Percentiles rank a stretch among this genome's conserved stretches.
Evolutionary conservation across 30 jellyfish, hydroid and myxozoan species (phyloP).

Genomic region (Cassiopea xamachana): DNA sequence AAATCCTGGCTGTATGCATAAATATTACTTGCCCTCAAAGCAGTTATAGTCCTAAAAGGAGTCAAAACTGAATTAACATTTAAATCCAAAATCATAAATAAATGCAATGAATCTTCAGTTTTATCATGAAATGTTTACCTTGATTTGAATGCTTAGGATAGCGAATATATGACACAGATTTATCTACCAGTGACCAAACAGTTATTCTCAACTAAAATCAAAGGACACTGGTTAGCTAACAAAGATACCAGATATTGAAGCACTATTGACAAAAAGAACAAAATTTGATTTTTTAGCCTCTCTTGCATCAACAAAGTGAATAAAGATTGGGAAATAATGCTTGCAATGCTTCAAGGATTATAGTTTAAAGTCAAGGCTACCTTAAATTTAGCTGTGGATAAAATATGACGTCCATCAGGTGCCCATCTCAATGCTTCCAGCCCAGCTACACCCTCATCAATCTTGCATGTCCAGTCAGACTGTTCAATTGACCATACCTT

Average conservation of each 20-base stretch:
- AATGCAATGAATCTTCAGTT: background rate
- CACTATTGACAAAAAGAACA: no score
- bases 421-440: slow-evolving; percentile 86
- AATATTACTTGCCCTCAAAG: no score
- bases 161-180: slow-evolving; percentile 90
- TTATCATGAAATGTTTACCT: slow-evolving; percentile 51
- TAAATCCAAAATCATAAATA: no score
- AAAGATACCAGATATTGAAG: background rate
- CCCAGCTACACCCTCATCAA: slow-evolving; percentile 97
- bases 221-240: background rate
- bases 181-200: slow-evolving; percentile 93
- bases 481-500: slow-evolving; percentile 96
- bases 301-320: no score
- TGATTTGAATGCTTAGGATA: slow-evolving; percentile 90
- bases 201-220: slow-evolving; percentile 86
- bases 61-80: no score
- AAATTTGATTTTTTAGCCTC: no score
- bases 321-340: no score
- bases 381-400: slow-evolving; percentile 92
- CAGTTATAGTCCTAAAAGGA: no score
- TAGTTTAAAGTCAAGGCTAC: slow-evolving; percentile 1
- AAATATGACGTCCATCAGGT: slow-evolving; percentile 95
- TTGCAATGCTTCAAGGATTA: no score
- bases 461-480: slow-evolving; percentile 95
- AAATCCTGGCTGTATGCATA: no score